Conservation (phyloP, 2,797 vertebrate species). For the Passerculus sandwichensis region DNA sequence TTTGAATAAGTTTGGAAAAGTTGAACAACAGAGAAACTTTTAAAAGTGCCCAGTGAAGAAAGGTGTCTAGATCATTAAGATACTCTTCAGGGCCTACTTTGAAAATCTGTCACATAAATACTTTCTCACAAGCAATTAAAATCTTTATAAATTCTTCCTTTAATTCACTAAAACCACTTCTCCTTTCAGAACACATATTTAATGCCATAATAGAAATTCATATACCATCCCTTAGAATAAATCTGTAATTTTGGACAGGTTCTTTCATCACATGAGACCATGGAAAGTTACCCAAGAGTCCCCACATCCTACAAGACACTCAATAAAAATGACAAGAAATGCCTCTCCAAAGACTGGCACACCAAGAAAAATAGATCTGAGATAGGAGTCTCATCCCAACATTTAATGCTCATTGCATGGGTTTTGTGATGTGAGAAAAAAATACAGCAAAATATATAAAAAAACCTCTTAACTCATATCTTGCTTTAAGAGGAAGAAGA, state of each 20-base stretch:
- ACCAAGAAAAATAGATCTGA: not conserved
- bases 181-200: not conserved
- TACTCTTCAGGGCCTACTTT: not conserved
- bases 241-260: not conserved
- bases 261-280: not conserved
- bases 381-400: not conserved
- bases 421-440: not conserved
- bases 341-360: not conserved
- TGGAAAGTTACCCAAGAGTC: not conserved
- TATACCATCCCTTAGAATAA: not conserved
- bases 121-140: not conserved
- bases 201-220: not conserved
- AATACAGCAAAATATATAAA: not conserved
- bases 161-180: not conserved
- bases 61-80: not conserved
- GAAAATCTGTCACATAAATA: not conserved
- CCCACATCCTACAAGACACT: not conserved
- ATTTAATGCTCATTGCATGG: not conserved
- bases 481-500: not conserved
- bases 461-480: not conserved
- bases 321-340: not conserved
- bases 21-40: not conserved
- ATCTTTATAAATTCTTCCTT: not conserved
- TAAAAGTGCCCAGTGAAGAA: not conserved
- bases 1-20: not conserved